These are phyloP conservation scores for Hyaena hyaena DNA, from an alignment of 2,113 vertebrate species.

Conservation along the genomic window DNA sequence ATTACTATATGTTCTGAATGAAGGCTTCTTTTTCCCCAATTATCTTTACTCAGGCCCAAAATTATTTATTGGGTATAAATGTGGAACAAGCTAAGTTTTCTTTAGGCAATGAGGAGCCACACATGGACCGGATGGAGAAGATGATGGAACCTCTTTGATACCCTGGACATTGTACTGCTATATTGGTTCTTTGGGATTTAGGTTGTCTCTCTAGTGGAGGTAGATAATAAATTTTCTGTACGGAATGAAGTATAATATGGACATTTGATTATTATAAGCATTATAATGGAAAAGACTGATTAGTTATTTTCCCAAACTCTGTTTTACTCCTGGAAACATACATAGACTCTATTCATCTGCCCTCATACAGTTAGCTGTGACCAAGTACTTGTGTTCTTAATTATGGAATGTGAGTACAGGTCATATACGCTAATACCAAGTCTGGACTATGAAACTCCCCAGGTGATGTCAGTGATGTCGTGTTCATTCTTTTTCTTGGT, in stretches of 20 bases:
- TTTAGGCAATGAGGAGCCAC: background rate
- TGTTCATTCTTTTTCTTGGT: background rate
- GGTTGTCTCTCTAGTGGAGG: background rate
- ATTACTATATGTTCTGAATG: background rate
- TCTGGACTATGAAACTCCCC: background rate
- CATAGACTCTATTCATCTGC: background rate
- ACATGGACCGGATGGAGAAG: background rate
- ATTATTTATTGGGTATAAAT: background rate
- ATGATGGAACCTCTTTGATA: background rate
- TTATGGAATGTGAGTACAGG: background rate
- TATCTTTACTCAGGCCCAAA: background rate
- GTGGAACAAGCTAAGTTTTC: background rate
- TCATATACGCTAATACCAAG: background rate
- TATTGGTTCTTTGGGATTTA: background rate
- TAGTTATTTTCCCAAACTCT: background rate
- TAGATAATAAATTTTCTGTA: background rate
- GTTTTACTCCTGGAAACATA: background rate
- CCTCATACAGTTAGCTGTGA: background rate
- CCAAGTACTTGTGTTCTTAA: background rate
- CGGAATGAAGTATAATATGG: background rate
- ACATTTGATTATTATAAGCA: background rate
- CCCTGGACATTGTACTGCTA: background rate
- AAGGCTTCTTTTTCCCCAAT: background rate
- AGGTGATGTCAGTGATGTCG: background rate
- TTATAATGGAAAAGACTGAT: background rate